A percentile compares a stretch with the other conserved stretches of the same genome.
phyloP scores from a whole-genome alignment of 2,113 vertebrate genomes.

The Myanophis thanlyinensis region DNA sequence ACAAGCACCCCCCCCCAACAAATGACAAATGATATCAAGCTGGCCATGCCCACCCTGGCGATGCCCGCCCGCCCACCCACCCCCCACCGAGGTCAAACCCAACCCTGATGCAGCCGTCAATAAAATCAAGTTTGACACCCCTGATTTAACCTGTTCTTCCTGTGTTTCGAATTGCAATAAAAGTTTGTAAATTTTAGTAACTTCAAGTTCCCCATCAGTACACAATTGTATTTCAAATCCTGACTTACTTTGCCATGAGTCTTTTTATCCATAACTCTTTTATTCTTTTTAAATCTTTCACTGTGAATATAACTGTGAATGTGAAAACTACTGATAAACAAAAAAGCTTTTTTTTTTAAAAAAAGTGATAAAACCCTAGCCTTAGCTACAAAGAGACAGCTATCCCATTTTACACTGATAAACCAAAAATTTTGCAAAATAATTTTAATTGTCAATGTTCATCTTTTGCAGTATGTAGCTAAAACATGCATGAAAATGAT shows the following conservation, averaged over 20 bases:
- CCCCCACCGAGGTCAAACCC: too few species aligned
- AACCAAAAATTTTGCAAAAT: not conserved
- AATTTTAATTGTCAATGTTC: not conserved
- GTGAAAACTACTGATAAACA: not conserved
- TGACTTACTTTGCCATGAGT: not conserved
- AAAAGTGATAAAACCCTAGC: not conserved
- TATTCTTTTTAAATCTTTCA: not conserved
- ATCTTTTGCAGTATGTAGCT: not conserved
- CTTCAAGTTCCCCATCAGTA: not conserved
- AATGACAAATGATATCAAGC: too few species aligned
- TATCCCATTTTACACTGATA: not conserved
- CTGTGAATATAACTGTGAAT: not conserved
- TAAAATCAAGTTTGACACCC: too few species aligned
- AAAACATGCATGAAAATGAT: not conserved
- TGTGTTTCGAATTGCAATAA: not conserved
- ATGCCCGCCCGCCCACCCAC: too few species aligned
- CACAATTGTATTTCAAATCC: not conserved
- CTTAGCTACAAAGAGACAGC: not conserved
- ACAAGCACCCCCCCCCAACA: too few species aligned
- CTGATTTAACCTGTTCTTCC: not conserved
- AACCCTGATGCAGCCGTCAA: too few species aligned
- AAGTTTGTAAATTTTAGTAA: not conserved
- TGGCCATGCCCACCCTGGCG: too few species aligned
- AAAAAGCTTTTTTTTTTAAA: not conserved
- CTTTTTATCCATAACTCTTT: not conserved